Evolutionary conservation across 2,888 invertebrate species (phyloP).

Genomic region (Pocota personata): DNA sequence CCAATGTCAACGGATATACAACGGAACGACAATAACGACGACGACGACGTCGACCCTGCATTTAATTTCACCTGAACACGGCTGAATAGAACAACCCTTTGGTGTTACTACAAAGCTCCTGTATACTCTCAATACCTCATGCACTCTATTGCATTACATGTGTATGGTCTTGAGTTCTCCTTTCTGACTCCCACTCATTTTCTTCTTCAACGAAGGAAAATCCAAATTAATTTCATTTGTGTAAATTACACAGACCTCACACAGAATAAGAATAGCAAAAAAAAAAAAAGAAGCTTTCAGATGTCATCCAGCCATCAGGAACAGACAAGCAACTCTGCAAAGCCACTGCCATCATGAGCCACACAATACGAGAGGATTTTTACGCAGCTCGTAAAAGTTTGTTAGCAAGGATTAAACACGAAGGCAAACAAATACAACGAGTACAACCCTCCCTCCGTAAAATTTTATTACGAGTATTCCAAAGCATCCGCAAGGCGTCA

Average conservation of each 20-base stretch:
- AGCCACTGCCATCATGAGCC: slow-evolving; percentile 24
- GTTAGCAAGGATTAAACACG: slow-evolving; percentile 48
- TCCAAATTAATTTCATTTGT: slow-evolving; percentile 73
- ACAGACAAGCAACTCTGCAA: slow-evolving; percentile 42
- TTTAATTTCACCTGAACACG: slow-evolving; percentile 42
- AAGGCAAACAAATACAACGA: not conserved
- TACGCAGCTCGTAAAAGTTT: slow-evolving; percentile 68
- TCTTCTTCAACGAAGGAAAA: slow-evolving; percentile 24
- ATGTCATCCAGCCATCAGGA: slow-evolving; percentile 63
- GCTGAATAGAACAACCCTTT: not conserved
- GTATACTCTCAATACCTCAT: not conserved
- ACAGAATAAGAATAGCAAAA: slow-evolving; percentile 27
- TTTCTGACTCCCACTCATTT: not conserved
- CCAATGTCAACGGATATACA: slow-evolving; percentile 68
- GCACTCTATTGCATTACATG: slow-evolving; percentile 14
- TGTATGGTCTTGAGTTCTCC: slow-evolving; percentile 16
- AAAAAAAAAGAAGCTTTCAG: slow-evolving; percentile 24
- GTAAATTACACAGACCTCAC: slow-evolving; percentile 56
- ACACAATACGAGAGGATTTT: slow-evolving; percentile 36
- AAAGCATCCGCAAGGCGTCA: slow-evolving; percentile 60
- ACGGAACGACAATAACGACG: slow-evolving; percentile 17
- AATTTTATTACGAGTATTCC: slow-evolving; percentile 34
- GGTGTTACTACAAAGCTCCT: not conserved
- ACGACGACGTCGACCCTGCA: slow-evolving; percentile 10
- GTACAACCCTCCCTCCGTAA: not conserved